These are phyloP conservation scores for Tringa solitaria DNA, from an alignment of 2,113 vertebrate genomes.

Conservation along the genomic window DNA sequence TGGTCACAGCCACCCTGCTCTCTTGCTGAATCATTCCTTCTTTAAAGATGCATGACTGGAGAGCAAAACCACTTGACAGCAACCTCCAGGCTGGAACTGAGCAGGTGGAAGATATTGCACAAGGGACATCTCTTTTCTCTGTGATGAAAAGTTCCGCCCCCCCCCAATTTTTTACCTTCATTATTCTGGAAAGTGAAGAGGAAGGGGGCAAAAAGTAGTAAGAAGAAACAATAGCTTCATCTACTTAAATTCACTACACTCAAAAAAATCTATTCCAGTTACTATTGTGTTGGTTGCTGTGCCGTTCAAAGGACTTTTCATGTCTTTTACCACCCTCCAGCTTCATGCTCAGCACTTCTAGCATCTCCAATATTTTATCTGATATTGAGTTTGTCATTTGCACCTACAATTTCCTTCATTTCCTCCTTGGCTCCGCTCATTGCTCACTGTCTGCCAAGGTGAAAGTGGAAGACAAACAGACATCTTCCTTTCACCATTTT, in stretches of 20 bases:
- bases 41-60: conserved; percentile 7
- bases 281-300: not conserved
- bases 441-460: not conserved
- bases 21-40: not conserved
- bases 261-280: not conserved
- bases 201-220: not conserved
- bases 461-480: not conserved
- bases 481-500: not conserved
- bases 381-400: not conserved
- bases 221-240: not conserved
- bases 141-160: not conserved
- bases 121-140: not conserved
- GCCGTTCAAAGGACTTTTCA: not conserved
- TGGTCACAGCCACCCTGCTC: not conserved
- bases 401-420: not conserved
- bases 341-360: not conserved
- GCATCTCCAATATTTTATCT: not conserved
- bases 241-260: not conserved
- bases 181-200: not conserved
- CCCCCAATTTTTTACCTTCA: rapidly evolving
- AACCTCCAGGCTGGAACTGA: not conserved
- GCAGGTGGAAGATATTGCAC: not conserved
- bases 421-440: not conserved
- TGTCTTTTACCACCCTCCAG: not conserved
- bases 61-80: not conserved